Base-by-base conservation (phyloP, 2,113 vertebrate species). In the Phrynocephalus versicolor region DNA sequence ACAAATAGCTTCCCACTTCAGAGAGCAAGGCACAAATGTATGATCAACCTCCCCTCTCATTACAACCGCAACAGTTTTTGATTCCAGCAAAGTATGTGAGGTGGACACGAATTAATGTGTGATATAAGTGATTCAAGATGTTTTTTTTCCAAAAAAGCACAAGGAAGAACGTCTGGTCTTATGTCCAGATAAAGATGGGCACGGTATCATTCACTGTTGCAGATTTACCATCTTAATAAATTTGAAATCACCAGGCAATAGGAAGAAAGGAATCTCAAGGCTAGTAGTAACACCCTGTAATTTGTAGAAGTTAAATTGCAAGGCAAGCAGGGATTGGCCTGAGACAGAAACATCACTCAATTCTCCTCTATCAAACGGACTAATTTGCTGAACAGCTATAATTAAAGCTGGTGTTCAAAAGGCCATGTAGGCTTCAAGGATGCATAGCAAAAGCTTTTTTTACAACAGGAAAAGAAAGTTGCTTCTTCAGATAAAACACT, bases 221-320 rank as follows among this genome's bases (percentile, higher is more conserved):
- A 35, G n/a, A n/a, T n/a, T n/a, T n/a, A n/a, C n/a, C n/a, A n/a
- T n/a, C 35, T 65, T 35, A 60, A 71, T 79, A 35, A 71, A 79
- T 77, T 51, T 58, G 65, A 79, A 57, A 79, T 35, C 27, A 71
- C 33, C n/a, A 51, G 82, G 70, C 75, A 79, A 71, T 37, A 73
- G 69, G 4, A 79, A 71, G 62, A 84, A 60, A n/a, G 70, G 25
- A 78, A 39, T 23, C 83, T 85, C 51, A 39, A 70, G 58, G 74
- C 21, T 45, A 9, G 33, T 19, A 18, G 16, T 58, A 39, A 57
- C 33, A 30, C 41, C 27, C 62, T 77, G 65, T 30, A 84, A 69
- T 78, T 57, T 85, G 35, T 55, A 16, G 8, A 19, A 55, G 45
- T 30, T 58, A 30, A 30, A 69, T 15, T 39, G 16, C 33, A 62